phyloP scores from a whole-genome alignment of 30 jellyfish, hydroid and myxozoan species.

The Hydractinia echinata region DNA sequence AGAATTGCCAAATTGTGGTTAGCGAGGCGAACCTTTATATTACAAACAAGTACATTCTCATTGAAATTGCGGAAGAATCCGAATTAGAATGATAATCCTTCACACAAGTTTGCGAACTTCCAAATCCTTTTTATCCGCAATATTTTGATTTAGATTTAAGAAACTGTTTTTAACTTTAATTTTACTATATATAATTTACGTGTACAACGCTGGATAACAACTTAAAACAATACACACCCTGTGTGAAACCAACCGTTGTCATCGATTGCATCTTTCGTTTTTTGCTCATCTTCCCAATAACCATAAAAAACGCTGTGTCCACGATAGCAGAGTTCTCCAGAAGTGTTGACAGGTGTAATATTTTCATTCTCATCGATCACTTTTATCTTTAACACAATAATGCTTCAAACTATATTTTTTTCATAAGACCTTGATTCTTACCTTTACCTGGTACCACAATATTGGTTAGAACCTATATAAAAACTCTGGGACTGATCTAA shows the following conservation, averaged over 20 bases:
- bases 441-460: neutral
- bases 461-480: no score
- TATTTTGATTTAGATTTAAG: neutral
- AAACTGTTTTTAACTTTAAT: neutral
- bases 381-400: slow-evolving; percentile 42
- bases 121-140: no score
- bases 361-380: slow-evolving; percentile 49
- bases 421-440: neutral
- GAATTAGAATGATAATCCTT: no score
- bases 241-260: slow-evolving; percentile 85
- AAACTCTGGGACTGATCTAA: no score
- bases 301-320: slow-evolving; percentile 81
- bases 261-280: slow-evolving; percentile 83
- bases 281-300: slow-evolving; percentile 78
- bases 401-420: neutral
- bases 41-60: no score
- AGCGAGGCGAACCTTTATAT: no score
- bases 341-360: slow-evolving; percentile 74
- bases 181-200: slow-evolving; percentile 1
- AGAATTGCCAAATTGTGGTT: neutral
- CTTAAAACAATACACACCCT: slow-evolving; percentile 45
- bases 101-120: no score
- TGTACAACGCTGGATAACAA: neutral
- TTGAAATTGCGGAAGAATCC: no score
- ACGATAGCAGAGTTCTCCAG: slow-evolving; percentile 89